These are phyloP conservation scores for Littorina saxatilis DNA, from an alignment of 1,140 invertebrate genomes.

Conservation along the genomic window DNA sequence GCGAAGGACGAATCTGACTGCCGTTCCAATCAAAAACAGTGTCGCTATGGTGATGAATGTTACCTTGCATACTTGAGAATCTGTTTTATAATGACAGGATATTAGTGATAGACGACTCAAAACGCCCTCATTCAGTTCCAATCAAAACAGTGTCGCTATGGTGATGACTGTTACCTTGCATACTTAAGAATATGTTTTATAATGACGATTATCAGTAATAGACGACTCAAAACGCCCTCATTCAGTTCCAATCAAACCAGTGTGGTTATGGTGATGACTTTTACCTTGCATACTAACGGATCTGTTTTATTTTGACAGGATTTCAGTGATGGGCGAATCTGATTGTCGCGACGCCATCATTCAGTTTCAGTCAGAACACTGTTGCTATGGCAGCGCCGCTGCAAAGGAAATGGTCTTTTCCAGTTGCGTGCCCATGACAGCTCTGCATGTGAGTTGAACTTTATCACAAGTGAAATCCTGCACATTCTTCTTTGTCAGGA, in stretches of 20 bases:
- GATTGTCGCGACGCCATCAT: conserved; percentile 77
- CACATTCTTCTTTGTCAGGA: too few species aligned
- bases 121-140: too few species aligned
- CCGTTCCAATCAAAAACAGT: conserved; percentile 75
- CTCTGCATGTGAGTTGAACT: conserved; percentile 77
- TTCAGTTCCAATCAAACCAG: too few species aligned
- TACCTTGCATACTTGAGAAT: too few species aligned
- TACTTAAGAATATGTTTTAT: too few species aligned
- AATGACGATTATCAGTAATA: too few species aligned
- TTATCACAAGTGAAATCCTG: background rate
- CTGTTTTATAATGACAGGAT: too few species aligned
- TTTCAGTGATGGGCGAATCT: conserved; percentile 75
- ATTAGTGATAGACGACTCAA: too few species aligned
- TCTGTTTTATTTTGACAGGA: conserved; percentile 43
- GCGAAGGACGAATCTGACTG: conserved; percentile 77
- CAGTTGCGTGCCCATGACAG: conserved; percentile 76
- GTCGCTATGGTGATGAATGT: conserved; percentile 81
- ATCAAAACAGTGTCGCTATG: too few species aligned
- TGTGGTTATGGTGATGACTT: too few species aligned
- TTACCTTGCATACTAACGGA: background rate
- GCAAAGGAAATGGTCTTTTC: conserved; percentile 78
- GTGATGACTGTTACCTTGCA: too few species aligned
- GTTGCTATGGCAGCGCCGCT: conserved; percentile 78
- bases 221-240: too few species aligned
- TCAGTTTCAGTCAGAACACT: conserved; percentile 75